A percentile compares a stretch with the other conserved stretches of the same genome.
Evolutionary conservation across 2,113 vertebrate species (phyloP).

Genomic region (Lepisosteus oculatus): DNA sequence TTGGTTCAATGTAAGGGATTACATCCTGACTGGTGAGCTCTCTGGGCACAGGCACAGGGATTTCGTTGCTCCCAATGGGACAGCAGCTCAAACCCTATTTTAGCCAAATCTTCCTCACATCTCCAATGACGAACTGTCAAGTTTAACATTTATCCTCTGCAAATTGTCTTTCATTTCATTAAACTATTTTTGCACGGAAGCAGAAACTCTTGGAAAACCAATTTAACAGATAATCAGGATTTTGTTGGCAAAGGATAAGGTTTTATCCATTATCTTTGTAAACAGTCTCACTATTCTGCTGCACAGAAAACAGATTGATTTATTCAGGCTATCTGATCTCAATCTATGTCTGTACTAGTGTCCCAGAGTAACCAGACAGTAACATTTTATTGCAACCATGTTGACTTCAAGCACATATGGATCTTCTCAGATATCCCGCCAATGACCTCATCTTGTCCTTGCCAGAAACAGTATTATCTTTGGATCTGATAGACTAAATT

Average conservation of each 20-base stretch:
- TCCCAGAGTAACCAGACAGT: background rate
- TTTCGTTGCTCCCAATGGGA: conserved; percentile 39
- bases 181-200: no score
- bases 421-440: conserved; percentile 46
- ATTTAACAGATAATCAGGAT: no score
- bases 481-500: conserved; percentile 46
- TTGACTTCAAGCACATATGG: conserved; percentile 28
- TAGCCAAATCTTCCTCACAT: conserved; percentile 13
- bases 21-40: background rate
- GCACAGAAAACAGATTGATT: background rate
- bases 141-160: background rate
- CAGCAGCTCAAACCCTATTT: conserved; percentile 38
- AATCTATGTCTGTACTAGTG: background rate
- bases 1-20: conserved; percentile 30
- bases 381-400: conserved; percentile 40
- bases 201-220: no score
- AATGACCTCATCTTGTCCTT: conserved; percentile 53
- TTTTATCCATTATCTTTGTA: no score
- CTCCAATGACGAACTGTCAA: background rate
- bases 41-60: background rate
- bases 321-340: background rate
- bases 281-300: no score
- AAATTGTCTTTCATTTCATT: background rate
- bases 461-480: conserved; percentile 50
- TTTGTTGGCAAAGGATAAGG: no score